Base-by-base conservation (phyloP, 2,888 invertebrate genomes). In the Leucophenga montana region DNA sequence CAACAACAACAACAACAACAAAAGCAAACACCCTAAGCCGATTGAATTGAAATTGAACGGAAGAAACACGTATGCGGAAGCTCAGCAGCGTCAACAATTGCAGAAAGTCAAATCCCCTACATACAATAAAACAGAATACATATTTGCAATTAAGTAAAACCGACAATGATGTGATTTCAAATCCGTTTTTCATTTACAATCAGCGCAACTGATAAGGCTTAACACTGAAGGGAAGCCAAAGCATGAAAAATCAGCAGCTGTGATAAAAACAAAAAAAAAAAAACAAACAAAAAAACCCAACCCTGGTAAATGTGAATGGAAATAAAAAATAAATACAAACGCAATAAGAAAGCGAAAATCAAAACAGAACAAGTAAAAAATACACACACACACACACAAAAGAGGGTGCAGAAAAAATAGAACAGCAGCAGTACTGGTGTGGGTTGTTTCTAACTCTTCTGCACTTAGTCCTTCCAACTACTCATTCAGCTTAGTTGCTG, bases 361-460 rank as follows among this genome's bases (percentile, higher is more conserved):
- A 33, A n/a, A 31, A 78, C 80, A 80, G 75, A 77, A 73, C 79
- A 77, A 81, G 74, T 77, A 70, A 72, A 68, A 77, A 76, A 77
- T 65, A 75, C 64, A 67, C 62, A 70, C 33, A 66, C 64, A 64
- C 54, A 71, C 59, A 71, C 44, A 66, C 46, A 70, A 44, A 11
- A 67, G 1, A 53, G 8, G 53, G 53, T 3, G 1, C 6, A 13
- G 1, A 16, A 20, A 16, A 53, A 16, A 53, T n/a, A 20, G 4
- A 39, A 53, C 53, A 20, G 16, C 53, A n/a, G 14, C 5, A 8
- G 39, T 3, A 39, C 11, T 39, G 39, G 39, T 39, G 39, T 39
- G 39, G 39, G 39, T 11, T 39, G 39, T 11, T 39, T 39, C 33
- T 33, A 33, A 33, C 33, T 33, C 33, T 33, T 33, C 39, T 39